phyloP scores from a whole-genome alignment of 2,797 vertebrate genomes.

The Tolypeutes matacus region DNA sequence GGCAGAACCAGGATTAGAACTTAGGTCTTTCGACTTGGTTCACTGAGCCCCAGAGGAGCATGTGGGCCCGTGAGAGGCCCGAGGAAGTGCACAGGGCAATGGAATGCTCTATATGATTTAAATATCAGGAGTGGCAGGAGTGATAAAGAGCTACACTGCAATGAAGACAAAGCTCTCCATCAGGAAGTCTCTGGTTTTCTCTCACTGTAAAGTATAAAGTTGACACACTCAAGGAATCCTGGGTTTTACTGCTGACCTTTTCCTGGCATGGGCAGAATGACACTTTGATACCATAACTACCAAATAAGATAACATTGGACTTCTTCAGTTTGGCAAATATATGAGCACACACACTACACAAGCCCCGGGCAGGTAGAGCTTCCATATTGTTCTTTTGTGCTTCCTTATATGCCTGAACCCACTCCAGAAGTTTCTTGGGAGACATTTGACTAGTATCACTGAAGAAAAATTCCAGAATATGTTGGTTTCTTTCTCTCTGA shows the following conservation, averaged over 20 bases:
- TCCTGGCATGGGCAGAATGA: not conserved
- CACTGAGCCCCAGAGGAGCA: not conserved
- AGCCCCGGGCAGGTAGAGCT: accelerated
- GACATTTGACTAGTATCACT: not conserved
- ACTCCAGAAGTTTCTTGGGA: not conserved
- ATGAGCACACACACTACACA: accelerated
- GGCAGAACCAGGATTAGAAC: not conserved
- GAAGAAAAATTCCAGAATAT: slow-evolving; percentile 2
- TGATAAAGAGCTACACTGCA: not conserved
- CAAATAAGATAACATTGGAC: not conserved
- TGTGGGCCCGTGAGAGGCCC: not conserved
- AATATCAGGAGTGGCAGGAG: not conserved
- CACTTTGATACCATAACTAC: not conserved
- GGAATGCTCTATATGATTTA: not conserved
- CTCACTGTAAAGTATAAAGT: not conserved
- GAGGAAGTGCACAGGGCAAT: not conserved
- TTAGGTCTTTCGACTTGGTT: not conserved
- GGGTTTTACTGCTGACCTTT: not conserved
- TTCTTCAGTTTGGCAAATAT: not conserved
- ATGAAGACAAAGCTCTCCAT: not conserved
- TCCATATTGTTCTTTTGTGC: not conserved
- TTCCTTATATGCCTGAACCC: not conserved
- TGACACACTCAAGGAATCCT: not conserved
- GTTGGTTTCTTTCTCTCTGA: not conserved
- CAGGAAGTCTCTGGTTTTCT: not conserved